Percentiles rank a stretch among this genome's conserved stretches.
These are phyloP conservation scores for Cybosia mesomella DNA, from an alignment of 2,888 invertebrate species.

Conservation along the genomic window DNA sequence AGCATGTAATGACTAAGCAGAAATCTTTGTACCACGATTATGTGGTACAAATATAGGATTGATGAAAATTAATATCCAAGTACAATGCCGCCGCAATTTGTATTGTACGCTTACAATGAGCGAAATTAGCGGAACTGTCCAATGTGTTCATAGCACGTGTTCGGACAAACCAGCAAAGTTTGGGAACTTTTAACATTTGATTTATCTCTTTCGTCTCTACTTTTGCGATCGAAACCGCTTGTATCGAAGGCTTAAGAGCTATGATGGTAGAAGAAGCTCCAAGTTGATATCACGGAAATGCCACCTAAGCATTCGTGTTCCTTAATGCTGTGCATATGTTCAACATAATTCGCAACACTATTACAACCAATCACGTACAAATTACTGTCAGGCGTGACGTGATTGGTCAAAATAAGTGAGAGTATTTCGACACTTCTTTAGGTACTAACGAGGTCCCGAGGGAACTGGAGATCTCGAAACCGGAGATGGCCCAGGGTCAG, in stretches of 20 bases:
- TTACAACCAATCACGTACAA: neutral
- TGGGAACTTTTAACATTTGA: neutral
- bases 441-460: too few relatives aligned
- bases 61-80: neutral
- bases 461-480: too few relatives aligned
- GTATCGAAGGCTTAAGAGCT: too few relatives aligned
- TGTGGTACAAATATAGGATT: neutral
- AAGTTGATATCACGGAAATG: too few relatives aligned
- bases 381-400: neutral
- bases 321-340: neutral
- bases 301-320: neutral
- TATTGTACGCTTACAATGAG: constrained; percentile 34
- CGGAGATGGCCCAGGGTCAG: too few relatives aligned
- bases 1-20: neutral
- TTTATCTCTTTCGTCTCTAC: neutral
- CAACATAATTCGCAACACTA: neutral
- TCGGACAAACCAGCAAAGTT: neutral
- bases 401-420: neutral
- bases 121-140: constrained; percentile 27
- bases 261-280: too few relatives aligned
- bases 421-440: neutral
- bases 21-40: neutral
- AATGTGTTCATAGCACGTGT: constrained; percentile 9
- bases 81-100: constrained; percentile 20
- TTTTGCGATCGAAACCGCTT: neutral